Evolutionary conservation across 2,888 invertebrate species (phyloP).

Genomic region (Erannis defoliaria): DNA sequence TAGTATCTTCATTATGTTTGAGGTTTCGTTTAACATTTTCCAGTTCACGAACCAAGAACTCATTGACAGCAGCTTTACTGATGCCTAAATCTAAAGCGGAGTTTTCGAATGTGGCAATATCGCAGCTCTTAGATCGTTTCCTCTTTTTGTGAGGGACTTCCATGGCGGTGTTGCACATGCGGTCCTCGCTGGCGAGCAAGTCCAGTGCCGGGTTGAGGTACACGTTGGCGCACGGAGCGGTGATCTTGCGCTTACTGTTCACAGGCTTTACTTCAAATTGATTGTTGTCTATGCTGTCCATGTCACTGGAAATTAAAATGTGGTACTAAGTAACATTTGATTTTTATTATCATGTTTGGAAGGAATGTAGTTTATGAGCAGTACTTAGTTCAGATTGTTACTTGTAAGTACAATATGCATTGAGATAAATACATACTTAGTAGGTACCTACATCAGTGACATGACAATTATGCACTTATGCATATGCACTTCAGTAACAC

Average conservation of each 20-base stretch:
- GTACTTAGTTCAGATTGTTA: no score
- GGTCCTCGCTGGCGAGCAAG: constrained; percentile 78
- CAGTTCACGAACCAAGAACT: constrained; percentile 72
- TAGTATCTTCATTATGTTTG: constrained; percentile 33
- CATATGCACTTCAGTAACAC: no score
- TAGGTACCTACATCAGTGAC: no score
- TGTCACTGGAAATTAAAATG: constrained; percentile 47
- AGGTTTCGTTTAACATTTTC: constrained; percentile 76
- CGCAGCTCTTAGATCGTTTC: constrained; percentile 73
- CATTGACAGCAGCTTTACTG: constrained; percentile 69
- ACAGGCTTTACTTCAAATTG: constrained; percentile 77
- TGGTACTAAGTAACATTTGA: background rate
- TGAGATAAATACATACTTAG: no score
- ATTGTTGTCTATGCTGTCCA: constrained; percentile 78
- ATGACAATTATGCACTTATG: no score
- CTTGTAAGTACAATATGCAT: no score
- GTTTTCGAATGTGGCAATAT: constrained; percentile 76
- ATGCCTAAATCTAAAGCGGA: constrained; percentile 75
- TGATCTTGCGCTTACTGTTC: constrained; percentile 75
- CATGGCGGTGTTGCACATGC: constrained; percentile 82
- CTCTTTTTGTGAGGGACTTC: constrained; percentile 77
- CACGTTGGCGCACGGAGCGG: constrained; percentile 67
- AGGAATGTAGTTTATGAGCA: no score
- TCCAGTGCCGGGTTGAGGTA: constrained; percentile 81
- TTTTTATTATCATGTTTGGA: background rate